A percentile compares a stretch with the other conserved stretches of the same genome.
These are phyloP conservation scores for Mus pahari DNA, from an alignment of 2,113 vertebrate genomes.

Conservation along the genomic window DNA sequence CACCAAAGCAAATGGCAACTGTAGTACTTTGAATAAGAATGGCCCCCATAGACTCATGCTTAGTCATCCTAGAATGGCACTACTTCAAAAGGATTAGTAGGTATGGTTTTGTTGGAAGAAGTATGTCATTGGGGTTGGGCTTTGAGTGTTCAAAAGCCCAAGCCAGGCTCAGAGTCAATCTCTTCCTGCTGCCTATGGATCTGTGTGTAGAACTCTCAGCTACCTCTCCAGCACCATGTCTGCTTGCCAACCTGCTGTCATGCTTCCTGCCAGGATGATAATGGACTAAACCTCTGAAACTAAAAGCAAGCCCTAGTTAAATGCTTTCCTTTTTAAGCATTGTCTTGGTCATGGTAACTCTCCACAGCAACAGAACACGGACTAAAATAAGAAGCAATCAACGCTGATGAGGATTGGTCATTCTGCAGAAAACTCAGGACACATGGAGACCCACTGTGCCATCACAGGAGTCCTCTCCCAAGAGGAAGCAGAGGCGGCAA, in stretches of 20 bases:
- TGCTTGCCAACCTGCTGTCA: neutral
- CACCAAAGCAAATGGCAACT: neutral
- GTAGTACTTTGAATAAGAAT: neutral
- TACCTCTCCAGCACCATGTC: neutral
- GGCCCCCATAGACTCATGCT: neutral
- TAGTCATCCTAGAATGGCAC: neutral
- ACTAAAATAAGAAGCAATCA: neutral
- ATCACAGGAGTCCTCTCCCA: neutral
- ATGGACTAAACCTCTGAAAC: neutral
- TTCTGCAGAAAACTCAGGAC: neutral
- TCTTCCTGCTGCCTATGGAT: neutral
- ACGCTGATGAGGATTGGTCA: neutral
- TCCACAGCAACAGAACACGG: neutral
- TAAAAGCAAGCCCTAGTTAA: neutral
- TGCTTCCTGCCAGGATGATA: neutral
- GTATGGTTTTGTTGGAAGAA: neutral
- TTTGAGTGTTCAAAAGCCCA: neutral
- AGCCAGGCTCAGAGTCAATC: neutral
- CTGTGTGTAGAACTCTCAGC: neutral
- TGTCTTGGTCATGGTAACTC: neutral
- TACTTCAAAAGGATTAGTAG: neutral
- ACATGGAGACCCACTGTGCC: neutral
- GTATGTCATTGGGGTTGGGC: neutral
- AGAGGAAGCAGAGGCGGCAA: neutral
- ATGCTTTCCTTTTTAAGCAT: neutral